phyloP scores from a whole-genome alignment of 2,888 invertebrate species.

The Macaria notata region DNA sequence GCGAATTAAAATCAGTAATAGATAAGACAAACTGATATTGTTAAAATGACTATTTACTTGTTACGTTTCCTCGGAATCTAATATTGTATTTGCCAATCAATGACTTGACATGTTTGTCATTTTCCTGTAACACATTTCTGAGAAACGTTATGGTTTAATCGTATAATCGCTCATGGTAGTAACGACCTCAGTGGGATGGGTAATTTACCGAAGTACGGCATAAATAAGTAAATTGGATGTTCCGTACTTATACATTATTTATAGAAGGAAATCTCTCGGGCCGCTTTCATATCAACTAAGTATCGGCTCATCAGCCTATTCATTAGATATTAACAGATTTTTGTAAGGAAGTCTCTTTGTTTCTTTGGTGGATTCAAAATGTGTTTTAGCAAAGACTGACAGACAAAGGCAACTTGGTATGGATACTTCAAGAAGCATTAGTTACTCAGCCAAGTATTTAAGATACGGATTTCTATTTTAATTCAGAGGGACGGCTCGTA shows the following conservation, averaged over 20 bases:
- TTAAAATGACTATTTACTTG: slow-evolving; percentile 15
- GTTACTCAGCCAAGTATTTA: background rate
- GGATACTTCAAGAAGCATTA: no score
- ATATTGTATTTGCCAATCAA: slow-evolving; percentile 3
- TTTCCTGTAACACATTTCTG: background rate
- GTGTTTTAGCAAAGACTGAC: no score
- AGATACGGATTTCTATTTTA: slow-evolving; percentile 25
- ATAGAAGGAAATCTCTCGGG: slow-evolving; percentile 9
- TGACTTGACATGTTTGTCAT: background rate
- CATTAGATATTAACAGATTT: background rate
- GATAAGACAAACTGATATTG: slow-evolving; percentile 8
- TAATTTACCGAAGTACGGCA: slow-evolving; percentile 7
- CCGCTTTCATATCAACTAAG: slow-evolving; percentile 2
- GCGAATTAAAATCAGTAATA: slow-evolving; percentile 5
- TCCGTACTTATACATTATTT: slow-evolving; percentile 14
- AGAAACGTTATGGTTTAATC: slow-evolving; percentile 1
- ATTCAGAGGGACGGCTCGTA: slow-evolving; percentile 23
- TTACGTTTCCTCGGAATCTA: slow-evolving; percentile 13
- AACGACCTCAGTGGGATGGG: slow-evolving; percentile 7
- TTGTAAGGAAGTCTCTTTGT: background rate
- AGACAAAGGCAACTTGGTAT: no score
- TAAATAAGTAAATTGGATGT: slow-evolving; percentile 12
- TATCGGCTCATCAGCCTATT: slow-evolving; percentile 3
- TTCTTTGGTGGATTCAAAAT: no score
- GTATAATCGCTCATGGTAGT: background rate